Percentiles rank a stretch among this genome's conserved stretches.
These are phyloP conservation scores for Maniola hyperantus DNA, from an alignment of 2,888 invertebrate genomes.

Conservation along the genomic window DNA sequence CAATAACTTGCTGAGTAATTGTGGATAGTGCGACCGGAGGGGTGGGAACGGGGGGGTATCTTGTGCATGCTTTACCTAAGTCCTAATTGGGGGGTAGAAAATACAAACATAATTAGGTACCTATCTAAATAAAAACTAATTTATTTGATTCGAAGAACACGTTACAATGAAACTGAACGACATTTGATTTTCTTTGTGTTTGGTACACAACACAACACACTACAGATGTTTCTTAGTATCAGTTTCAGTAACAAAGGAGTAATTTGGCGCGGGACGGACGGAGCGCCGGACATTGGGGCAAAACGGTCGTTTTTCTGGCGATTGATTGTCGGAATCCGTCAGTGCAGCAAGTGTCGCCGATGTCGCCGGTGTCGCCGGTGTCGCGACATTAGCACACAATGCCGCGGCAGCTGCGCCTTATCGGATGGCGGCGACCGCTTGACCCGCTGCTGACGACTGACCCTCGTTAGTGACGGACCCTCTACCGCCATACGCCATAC, in stretches of 20 bases:
- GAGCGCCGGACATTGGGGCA: slow-evolving; percentile 34
- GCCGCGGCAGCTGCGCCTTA: slow-evolving; percentile 37
- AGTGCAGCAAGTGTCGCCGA: slow-evolving; percentile 37
- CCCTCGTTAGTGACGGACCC: slow-evolving; percentile 1
- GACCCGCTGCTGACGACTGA: slow-evolving; percentile 26
- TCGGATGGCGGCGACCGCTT: slow-evolving; percentile 35
- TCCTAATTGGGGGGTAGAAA: neutral
- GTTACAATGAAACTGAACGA: slow-evolving; percentile 24
- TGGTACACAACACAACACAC: too few species aligned
- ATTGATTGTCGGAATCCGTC: slow-evolving; percentile 33
- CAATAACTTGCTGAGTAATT: too few species aligned
- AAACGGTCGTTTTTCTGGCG: slow-evolving; percentile 30
- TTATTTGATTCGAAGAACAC: neutral
- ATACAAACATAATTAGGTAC: neutral
- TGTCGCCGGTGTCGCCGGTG: slow-evolving; percentile 1
- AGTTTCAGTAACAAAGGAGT: slow-evolving; percentile 36
- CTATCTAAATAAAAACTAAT: neutral
- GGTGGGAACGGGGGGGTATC: too few species aligned
- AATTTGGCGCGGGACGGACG: slow-evolving; percentile 29
- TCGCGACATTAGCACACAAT: slow-evolving; percentile 46
- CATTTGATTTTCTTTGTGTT: too few species aligned
- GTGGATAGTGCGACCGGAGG: too few species aligned
- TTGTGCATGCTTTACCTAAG: neutral
- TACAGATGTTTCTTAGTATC: slow-evolving; percentile 31
- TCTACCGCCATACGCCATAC: too few species aligned